Evolutionary conservation across 1,140 invertebrate genomes (phyloP).

Genomic region (Cherax destructor): DNA sequence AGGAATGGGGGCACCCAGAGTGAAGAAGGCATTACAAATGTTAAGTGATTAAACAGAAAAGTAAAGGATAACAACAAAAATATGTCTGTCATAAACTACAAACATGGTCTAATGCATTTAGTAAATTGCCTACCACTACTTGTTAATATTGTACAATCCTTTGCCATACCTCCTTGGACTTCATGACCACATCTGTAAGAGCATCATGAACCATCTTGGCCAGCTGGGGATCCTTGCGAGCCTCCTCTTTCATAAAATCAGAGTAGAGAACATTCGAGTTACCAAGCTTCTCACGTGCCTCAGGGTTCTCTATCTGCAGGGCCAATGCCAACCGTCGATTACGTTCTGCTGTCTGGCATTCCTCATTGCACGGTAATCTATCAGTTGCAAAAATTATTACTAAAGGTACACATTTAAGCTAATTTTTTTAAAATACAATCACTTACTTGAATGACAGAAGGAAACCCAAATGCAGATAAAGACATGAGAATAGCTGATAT

Average conservation of each 20-base stretch:
- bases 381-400: background rate
- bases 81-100: too few species aligned
- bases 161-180: conserved; percentile 85
- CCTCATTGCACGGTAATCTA: conserved; percentile 93
- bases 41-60: too few species aligned
- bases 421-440: too few species aligned
- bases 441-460: too few species aligned
- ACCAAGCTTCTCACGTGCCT: conserved; percentile 84
- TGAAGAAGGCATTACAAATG: too few species aligned
- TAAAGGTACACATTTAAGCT: too few species aligned
- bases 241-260: conserved; percentile 90
- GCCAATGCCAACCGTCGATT: conserved; percentile 91
- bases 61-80: too few species aligned
- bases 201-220: conserved; percentile 90
- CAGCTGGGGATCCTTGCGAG: conserved; percentile 87
- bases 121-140: too few species aligned
- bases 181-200: conserved; percentile 89
- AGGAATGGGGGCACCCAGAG: too few species aligned
- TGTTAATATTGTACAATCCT: background rate
- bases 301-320: conserved; percentile 92
- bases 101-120: too few species aligned
- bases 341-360: conserved; percentile 90
- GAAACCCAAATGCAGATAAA: too few species aligned
- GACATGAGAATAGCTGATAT: too few species aligned
- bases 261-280: conserved; percentile 82